These are phyloP conservation scores for Napeogenes sylphis DNA, from an alignment of 2,888 invertebrate species.

Conservation along the genomic window DNA sequence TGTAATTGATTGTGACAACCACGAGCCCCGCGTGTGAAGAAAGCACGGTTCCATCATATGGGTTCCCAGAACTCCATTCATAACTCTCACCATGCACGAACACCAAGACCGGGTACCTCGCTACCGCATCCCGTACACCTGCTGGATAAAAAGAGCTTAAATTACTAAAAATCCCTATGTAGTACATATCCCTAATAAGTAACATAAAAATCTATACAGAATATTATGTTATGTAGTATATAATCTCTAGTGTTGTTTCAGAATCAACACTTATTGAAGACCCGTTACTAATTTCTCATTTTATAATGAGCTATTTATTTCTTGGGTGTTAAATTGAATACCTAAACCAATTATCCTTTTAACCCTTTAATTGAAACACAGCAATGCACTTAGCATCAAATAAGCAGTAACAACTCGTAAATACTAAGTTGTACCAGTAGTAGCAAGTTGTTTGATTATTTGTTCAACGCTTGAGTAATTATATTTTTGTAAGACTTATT, in stretches of 20 bases:
- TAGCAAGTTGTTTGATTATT: too few relatives aligned
- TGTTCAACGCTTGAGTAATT: too few relatives aligned
- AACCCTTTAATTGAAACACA: constrained; percentile 1
- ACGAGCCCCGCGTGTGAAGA: constrained; percentile 95
- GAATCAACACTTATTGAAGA: too few relatives aligned
- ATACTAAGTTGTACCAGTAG: not conserved
- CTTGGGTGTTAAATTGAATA: not conserved
- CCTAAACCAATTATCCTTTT: not conserved
- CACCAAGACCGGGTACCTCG: constrained; percentile 91
- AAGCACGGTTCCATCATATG: constrained; percentile 97
- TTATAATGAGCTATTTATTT: not conserved
- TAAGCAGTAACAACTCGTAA: not conserved
- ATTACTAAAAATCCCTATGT: not conserved
- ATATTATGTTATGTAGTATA: constrained; percentile 7
- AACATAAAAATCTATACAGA: not conserved
- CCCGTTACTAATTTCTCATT: too few relatives aligned
- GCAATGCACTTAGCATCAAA: not conserved
- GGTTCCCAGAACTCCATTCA: constrained; percentile 98
- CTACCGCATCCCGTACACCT: constrained; percentile 78
- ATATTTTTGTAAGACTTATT: too few relatives aligned
- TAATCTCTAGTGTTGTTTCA: too few relatives aligned
- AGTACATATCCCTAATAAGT: too few relatives aligned
- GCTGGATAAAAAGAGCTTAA: constrained; percentile 58
- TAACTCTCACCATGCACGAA: constrained; percentile 97
- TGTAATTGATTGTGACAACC: constrained; percentile 92